A percentile compares a stretch with the other conserved stretches of the same genome.
phyloP scores from a whole-genome alignment of 2,113 vertebrate species.

The Gulo gulo region DNA sequence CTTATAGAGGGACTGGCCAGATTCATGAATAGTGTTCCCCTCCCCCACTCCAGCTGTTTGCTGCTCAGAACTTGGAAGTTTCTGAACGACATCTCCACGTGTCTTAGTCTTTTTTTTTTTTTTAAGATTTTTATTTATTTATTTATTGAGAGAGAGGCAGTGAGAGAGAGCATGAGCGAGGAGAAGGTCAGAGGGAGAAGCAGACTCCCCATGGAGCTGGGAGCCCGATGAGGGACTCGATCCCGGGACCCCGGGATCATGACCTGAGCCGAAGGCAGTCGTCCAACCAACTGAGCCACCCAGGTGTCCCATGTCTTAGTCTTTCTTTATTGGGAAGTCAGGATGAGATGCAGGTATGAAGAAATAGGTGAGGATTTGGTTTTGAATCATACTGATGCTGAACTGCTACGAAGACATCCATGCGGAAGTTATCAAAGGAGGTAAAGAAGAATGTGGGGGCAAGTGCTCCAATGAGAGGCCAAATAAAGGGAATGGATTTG shows the following conservation, averaged over 20 bases:
- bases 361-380: not conserved
- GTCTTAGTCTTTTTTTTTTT: not conserved
- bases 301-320: not conserved
- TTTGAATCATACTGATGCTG: not conserved
- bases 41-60: not conserved
- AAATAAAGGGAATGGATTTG: not conserved
- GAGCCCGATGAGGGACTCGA: too few species aligned
- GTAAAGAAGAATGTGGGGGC: not conserved
- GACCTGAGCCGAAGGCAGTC: too few species aligned
- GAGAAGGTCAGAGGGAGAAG: too few species aligned
- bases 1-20: not conserved
- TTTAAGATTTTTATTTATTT: too few species aligned
- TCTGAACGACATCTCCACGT: not conserved
- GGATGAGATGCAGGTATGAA: not conserved
- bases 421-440: not conserved
- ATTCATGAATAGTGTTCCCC: rapidly evolving
- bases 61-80: not conserved
- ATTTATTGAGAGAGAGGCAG: too few species aligned
- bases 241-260: too few species aligned
- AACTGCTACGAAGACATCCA: not conserved
- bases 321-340: not conserved
- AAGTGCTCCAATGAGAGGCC: not conserved
- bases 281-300: too few species aligned
- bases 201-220: too few species aligned
- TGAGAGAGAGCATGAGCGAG: too few species aligned